Evolutionary conservation across 2,113 vertebrate genomes (phyloP).

Genomic region (Nansenia antarctica): DNA sequence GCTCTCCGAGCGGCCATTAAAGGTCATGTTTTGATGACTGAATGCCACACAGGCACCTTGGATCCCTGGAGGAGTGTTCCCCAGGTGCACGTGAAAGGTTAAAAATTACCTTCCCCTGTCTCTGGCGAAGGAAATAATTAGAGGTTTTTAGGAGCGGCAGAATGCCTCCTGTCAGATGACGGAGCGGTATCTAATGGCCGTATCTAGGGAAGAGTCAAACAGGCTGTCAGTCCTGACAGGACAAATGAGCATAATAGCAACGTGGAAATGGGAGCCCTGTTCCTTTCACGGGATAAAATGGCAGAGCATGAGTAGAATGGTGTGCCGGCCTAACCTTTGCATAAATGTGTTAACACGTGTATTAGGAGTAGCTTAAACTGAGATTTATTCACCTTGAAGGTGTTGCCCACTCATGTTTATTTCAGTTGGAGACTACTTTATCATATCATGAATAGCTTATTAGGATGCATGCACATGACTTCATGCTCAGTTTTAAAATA

Average conservation of each 20-base stretch:
- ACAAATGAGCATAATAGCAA: conserved; percentile 98
- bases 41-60: conserved; percentile 99
- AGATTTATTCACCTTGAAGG: background rate
- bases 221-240: conserved; percentile 96
- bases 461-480: background rate
- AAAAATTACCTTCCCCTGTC: conserved; percentile 99
- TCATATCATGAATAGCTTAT: background rate
- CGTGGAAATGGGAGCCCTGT: conserved; percentile 87
- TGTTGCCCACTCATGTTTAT: conserved; percentile 12
- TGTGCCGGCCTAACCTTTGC: conserved; percentile 93
- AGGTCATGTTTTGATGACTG: conserved; percentile 99
- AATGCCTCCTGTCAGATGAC: conserved; percentile 96
- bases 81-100: conserved; percentile 99
- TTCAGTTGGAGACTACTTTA: background rate
- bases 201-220: conserved; percentile 97
- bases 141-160: conserved; percentile 95
- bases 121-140: conserved; percentile 99
- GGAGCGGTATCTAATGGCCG: conserved; percentile 98
- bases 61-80: conserved; percentile 97
- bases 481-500: background rate
- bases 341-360: conserved; percentile 84
- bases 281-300: conserved; percentile 76
- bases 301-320: conserved; percentile 96
- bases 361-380: conserved; percentile 59
- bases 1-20: conserved; percentile 99